These are phyloP conservation scores for Drosophila neocordata DNA, from an alignment of 1,140 invertebrate genomes.

Conservation along the genomic window DNA sequence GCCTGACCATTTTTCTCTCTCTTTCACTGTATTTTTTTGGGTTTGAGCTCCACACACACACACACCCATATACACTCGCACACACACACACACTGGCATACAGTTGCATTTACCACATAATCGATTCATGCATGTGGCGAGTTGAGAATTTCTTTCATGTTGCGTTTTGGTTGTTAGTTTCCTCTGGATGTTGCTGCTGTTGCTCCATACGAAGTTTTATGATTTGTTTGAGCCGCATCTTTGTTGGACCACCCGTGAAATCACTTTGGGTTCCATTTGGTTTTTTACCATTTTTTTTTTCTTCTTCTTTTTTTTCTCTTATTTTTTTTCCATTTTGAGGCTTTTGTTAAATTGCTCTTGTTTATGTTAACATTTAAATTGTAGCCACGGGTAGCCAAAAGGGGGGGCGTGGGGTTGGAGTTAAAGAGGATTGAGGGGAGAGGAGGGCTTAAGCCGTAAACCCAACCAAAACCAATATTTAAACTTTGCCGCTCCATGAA, in stretches of 20 bases:
- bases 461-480: constrained; percentile 78
- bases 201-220: constrained; percentile 66
- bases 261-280: constrained; percentile 71
- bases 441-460: constrained; percentile 11
- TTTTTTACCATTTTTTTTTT: constrained; percentile 27
- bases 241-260: constrained; percentile 78
- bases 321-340: constrained; percentile 30
- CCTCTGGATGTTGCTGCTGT: constrained; percentile 32
- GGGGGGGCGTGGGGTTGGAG: background rate
- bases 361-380: constrained; percentile 83
- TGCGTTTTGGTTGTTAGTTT: constrained; percentile 78
- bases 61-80: constrained; percentile 2
- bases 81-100: constrained; percentile 43
- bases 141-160: constrained; percentile 78
- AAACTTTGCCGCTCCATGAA: constrained; percentile 76
- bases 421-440: background rate
- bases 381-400: constrained; percentile 73
- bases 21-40: constrained; percentile 8
- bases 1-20: constrained; percentile 70
- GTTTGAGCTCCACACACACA: constrained; percentile 43
- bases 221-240: constrained; percentile 81
- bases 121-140: constrained; percentile 79
- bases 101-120: constrained; percentile 74
- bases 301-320: constrained; percentile 20
- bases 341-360: constrained; percentile 82